A percentile compares a stretch with the other conserved stretches of the same genome.
phyloP scores from a whole-genome alignment of 2,797 vertebrate genomes.

The Natrix natrix region DNA sequence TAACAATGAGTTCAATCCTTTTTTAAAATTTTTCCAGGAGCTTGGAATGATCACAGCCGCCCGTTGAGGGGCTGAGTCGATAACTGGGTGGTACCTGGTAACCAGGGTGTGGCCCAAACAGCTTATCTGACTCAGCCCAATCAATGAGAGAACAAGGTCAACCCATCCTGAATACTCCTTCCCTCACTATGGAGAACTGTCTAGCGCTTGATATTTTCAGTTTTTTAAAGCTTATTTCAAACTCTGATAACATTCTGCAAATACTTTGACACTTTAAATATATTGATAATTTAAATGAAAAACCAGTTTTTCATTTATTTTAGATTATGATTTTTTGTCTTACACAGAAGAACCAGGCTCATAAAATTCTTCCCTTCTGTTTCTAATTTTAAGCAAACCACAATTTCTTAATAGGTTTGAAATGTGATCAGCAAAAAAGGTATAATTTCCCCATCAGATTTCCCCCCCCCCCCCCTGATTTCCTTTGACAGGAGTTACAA shows the following conservation, averaged over 20 bases:
- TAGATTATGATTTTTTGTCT: neutral
- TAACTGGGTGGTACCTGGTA: no score
- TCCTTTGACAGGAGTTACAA: neutral
- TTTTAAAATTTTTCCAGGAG: no score
- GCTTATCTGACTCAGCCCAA: no score
- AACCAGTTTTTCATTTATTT: neutral
- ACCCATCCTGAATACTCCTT: no score
- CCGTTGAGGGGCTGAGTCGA: no score
- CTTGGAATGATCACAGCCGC: no score
- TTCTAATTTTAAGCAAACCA: neutral
- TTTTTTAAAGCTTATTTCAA: neutral
- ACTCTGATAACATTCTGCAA: neutral
- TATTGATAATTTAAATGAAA: neutral
- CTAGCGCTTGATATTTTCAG: neutral
- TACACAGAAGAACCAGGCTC: neutral
- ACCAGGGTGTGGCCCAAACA: no score
- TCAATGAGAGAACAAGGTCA: no score
- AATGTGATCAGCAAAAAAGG: neutral
- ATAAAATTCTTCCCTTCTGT: neutral
- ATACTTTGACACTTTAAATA: neutral
- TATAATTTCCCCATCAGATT: neutral
- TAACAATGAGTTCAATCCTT: no score
- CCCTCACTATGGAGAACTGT: neutral
- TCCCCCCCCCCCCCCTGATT: no score
- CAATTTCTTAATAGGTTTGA: neutral